These are phyloP conservation scores for Pogoniulus pusillus DNA, from an alignment of 2,797 vertebrate genomes.

Conservation along the genomic window DNA sequence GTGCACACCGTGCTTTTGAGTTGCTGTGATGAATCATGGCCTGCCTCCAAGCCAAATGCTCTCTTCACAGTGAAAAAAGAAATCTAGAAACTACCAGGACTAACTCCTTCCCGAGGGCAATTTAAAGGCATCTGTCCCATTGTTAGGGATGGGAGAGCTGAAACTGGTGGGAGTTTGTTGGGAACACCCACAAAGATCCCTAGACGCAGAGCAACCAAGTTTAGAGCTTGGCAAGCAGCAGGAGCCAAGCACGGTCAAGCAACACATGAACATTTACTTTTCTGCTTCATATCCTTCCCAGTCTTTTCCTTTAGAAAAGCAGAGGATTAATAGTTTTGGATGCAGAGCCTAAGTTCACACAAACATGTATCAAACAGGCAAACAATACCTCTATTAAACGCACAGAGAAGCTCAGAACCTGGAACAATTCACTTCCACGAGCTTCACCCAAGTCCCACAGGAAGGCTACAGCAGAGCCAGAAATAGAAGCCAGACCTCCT, in stretches of 20 bases:
- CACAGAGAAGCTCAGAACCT: not conserved
- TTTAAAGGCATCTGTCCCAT: constrained; percentile 21
- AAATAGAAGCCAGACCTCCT: constrained; percentile 60
- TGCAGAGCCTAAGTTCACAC: not conserved
- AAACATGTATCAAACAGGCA: not conserved
- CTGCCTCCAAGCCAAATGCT: not conserved
- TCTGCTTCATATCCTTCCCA: constrained; percentile 34
- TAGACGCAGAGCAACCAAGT: constrained; percentile 11
- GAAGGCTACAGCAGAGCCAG: not conserved
- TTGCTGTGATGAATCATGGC: not conserved
- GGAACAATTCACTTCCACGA: constrained; percentile 39
- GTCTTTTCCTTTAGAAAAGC: not conserved
- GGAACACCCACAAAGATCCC: constrained; percentile 63
- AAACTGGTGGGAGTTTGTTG: not conserved
- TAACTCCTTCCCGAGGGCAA: constrained; percentile 23
- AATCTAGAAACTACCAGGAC: not conserved
- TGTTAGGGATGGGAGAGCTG: constrained; percentile 35
- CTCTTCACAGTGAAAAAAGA: not conserved
- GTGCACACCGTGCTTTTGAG: not conserved
- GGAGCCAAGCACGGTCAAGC: constrained; percentile 4
- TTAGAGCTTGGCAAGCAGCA: constrained; percentile 35
- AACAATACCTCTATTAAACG: constrained; percentile 23
- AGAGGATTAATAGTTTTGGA: constrained; percentile 21
- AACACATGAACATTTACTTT: constrained; percentile 2
- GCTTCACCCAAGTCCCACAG: constrained; percentile 60